A percentile compares a stretch with the other conserved stretches of the same genome.
These are phyloP conservation scores for Crambe crambe DNA, from an alignment of 37 sponge, comb jelly and placozoan genomes.

Conservation along the genomic window DNA sequence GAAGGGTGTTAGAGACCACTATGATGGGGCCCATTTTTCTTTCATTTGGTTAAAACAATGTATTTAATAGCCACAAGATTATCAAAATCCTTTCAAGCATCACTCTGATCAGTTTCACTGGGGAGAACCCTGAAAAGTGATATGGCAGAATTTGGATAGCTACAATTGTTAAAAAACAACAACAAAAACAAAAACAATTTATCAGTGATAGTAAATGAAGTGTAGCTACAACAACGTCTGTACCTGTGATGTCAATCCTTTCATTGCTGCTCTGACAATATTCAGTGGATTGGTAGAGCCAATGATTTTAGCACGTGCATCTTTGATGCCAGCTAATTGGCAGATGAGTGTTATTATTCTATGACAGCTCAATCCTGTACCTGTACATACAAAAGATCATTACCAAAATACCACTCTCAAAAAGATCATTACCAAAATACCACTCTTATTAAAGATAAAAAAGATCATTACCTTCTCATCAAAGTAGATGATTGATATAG, in stretches of 20 bases:
- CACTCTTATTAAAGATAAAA: too few relatives aligned
- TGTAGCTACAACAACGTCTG: neutral
- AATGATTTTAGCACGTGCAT: slow-evolving; percentile 73
- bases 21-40: too few relatives aligned
- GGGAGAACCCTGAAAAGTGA: neutral
- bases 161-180: neutral
- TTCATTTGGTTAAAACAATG: too few relatives aligned
- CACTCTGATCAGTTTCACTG: neutral
- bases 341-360: slow-evolving; percentile 70
- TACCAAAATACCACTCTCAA: neutral
- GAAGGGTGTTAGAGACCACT: too few relatives aligned
- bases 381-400: slow-evolving; percentile 4
- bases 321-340: slow-evolving; percentile 76
- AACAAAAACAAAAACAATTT: neutral
- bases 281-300: slow-evolving; percentile 83
- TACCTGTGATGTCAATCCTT: slow-evolving; percentile 65
- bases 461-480: too few relatives aligned
- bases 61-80: neutral
- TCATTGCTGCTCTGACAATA: slow-evolving; percentile 79
- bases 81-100: neutral
- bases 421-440: neutral
- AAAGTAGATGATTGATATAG: too few relatives aligned
- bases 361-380: slow-evolving; percentile 65
- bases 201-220: neutral
- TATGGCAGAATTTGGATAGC: neutral